phyloP scores from a whole-genome alignment of 2,888 invertebrate species.

The Metalampra italica region DNA sequence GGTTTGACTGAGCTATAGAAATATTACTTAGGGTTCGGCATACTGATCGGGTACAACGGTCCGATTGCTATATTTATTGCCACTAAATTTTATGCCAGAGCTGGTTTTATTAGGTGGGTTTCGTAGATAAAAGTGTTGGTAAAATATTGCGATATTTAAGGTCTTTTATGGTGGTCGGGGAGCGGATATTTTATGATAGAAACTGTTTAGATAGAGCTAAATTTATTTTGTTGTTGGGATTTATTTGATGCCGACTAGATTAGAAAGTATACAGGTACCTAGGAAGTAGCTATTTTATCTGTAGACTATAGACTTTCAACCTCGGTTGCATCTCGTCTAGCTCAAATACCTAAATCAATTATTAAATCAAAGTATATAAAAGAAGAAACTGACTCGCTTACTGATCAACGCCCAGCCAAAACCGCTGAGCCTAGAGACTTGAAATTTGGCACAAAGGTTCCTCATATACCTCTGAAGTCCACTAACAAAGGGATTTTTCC shows the following conservation, averaged over 20 bases:
- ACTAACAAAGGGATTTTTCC: no score
- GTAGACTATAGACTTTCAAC: no score
- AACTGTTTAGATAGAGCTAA: conserved; percentile 5
- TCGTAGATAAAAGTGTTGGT: conserved; percentile 47
- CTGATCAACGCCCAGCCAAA: no score
- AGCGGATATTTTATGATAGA: conserved; percentile 15
- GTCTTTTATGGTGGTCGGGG: conserved; percentile 18
- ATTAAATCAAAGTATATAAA: no score
- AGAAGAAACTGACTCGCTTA: no score
- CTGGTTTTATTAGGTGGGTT: conserved; percentile 53
- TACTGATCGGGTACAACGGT: conserved; percentile 56
- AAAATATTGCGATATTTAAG: conserved; percentile 40
- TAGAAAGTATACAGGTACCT: conserved; percentile 4
- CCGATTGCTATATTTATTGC: conserved; percentile 58
- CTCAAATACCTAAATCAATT: no score
- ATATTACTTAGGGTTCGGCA: conserved; percentile 26
- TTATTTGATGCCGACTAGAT: conserved; percentile 7
- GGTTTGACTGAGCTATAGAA: conserved; percentile 32
- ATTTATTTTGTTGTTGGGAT: conserved; percentile 10
- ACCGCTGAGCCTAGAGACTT: no score
- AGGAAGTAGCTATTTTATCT: no score
- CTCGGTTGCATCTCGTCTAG: no score
- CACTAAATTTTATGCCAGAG: conserved; percentile 64
- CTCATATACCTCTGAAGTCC: no score
- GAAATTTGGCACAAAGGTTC: no score